A percentile compares a stretch with the other conserved stretches of the same genome.
Evolutionary conservation across 1,140 invertebrate genomes (phyloP).

Genomic region (Coenobita brevimanus): DNA sequence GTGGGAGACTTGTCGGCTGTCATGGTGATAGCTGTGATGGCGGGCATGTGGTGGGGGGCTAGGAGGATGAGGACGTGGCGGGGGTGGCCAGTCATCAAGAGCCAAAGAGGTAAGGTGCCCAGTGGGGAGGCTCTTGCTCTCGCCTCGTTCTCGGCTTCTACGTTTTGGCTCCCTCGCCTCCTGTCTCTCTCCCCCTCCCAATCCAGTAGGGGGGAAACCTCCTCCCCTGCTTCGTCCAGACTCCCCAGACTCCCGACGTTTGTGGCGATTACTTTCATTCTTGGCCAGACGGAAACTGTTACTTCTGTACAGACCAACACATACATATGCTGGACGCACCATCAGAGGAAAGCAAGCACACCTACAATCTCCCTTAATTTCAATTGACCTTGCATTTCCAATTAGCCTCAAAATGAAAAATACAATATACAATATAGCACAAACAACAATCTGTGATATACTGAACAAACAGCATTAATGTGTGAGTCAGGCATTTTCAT

Average conservation of each 20-base stretch:
- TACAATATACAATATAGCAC: too few relatives aligned
- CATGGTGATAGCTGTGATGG: constrained; percentile 17
- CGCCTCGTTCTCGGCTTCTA: constrained; percentile 12
- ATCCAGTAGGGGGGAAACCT: constrained; percentile 16
- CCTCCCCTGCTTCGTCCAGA: background rate
- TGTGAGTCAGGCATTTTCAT: too few relatives aligned
- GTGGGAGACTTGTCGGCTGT: constrained; percentile 22
- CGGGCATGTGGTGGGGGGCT: background rate
- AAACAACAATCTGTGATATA: too few relatives aligned
- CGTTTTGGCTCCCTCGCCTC: constrained; percentile 15
- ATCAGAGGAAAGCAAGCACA: background rate
- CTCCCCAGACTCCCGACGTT: constrained; percentile 33
- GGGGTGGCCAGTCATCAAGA: constrained; percentile 41
- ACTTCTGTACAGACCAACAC: constrained; percentile 46
- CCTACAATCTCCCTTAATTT: background rate
- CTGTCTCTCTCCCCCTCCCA: constrained; percentile 24
- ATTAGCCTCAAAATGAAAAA: too few relatives aligned
- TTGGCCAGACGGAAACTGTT: constrained; percentile 54
- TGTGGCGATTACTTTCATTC: constrained; percentile 40
- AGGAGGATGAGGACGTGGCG: background rate
- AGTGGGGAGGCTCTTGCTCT: constrained; percentile 58
- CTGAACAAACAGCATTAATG: too few relatives aligned
- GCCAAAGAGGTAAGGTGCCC: constrained; percentile 46
- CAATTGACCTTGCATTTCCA: too few relatives aligned
- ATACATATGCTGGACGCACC: background rate